These are phyloP conservation scores for Serilophus lunatus DNA, from an alignment of 2,113 vertebrate genomes.

Conservation along the genomic window DNA sequence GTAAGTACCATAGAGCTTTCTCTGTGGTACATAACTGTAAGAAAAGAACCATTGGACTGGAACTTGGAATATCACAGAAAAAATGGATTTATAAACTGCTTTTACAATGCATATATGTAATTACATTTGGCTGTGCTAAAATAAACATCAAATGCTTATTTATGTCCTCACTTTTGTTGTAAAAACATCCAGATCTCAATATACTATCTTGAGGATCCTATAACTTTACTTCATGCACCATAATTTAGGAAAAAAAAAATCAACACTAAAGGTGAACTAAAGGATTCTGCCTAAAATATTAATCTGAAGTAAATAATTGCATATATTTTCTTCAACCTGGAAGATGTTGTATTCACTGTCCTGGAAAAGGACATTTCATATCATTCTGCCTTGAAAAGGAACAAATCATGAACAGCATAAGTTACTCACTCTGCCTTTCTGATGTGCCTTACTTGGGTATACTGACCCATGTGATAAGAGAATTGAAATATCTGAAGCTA, in stretches of 20 bases:
- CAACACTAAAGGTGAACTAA: background rate
- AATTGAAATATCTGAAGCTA: background rate
- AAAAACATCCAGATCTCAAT: background rate
- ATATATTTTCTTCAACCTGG: background rate
- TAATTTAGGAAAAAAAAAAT: background rate
- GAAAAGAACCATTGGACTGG: background rate
- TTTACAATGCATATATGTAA: background rate
- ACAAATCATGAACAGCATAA: background rate
- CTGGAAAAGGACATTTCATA: background rate
- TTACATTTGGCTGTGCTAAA: background rate
- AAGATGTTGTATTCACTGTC: background rate
- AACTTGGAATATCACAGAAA: background rate
- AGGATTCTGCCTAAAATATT: background rate
- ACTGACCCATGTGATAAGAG: background rate
- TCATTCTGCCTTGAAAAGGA: background rate
- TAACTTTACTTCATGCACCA: background rate
- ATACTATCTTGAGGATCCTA: background rate
- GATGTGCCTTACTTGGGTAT: background rate
- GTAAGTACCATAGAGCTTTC: background rate
- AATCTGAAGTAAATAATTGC: background rate
- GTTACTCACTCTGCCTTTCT: background rate
- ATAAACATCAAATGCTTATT: background rate
- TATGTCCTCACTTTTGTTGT: background rate
- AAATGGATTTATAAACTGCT: background rate
- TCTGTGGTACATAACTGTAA: background rate